Base-by-base conservation (phyloP, 1,140 invertebrate genomes). In the Ceratoteleas bidentatus region DNA sequence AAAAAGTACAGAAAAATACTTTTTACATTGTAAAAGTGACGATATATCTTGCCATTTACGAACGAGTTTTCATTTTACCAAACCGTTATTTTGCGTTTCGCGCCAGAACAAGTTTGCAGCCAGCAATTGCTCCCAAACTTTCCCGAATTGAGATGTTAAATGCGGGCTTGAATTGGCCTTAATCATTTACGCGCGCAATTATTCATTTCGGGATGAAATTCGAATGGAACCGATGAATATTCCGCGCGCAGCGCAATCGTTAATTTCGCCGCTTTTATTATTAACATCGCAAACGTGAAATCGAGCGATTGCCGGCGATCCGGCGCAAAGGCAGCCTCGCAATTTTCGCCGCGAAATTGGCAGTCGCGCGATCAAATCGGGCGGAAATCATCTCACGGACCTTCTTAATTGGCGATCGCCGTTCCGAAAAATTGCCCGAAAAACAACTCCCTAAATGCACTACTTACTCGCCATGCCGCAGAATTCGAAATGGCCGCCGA, bases 11-110 rank as follows among this genome's bases (percentile, higher is more conserved):
- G n/a, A n/a, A n/a, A n/a, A n/a, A n/a, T n/a, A n/a, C n/a, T n/a
- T n/a, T n/a, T n/a, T n/a, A n/a, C n/a, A n/a, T n/a, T n/a, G n/a
- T n/a, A n/a, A n/a, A n/a, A n/a, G n/a, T n/a, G n/a, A 16, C 61
- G 47, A 78, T 15, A 43, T 78, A 60, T 32, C 58, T 58, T 49
- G 70, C 50, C 58, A 70, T 78, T 57, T 53, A 57, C 0, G 5
- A 43, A 43, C 40, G 40, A n/a, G 8, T 24, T 24, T 24, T 24
- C 24, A 24, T 24, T 24, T n/a, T n/a, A n/a, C n/a, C n/a, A n/a
- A n/a, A n/a, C n/a, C n/a, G 24, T 2, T 24, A 24, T 24, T 24
- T 24, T 24, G 24, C 24, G 24, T 24, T 24, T 24, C 24, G 24
- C 24, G 24, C 24, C 24, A 24, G 24, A 24, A 4, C 24, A 24